A percentile compares a stretch with the other conserved stretches of the same genome.
Evolutionary conservation across 2,888 invertebrate species (phyloP).

Genomic region (Megaustenia siamemsis): DNA sequence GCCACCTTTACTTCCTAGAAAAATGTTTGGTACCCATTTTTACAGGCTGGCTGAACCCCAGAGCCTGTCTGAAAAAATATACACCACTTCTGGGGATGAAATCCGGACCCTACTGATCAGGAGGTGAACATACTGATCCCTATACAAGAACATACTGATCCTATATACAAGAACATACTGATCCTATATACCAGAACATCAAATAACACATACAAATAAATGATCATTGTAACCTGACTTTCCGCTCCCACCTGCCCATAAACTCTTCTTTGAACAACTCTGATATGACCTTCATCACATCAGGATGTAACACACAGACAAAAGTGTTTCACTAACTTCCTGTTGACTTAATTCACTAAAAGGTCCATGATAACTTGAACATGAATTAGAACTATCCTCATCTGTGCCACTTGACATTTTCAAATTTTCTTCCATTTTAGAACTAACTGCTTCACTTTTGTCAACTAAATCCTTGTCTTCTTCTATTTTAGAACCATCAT

Average conservation of each 20-base stretch:
- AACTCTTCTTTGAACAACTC: conserved; percentile 1
- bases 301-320: conserved; percentile 42
- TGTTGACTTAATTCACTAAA: neutral
- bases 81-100: no score
- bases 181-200: no score
- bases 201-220: no score
- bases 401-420: neutral
- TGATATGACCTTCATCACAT: conserved; percentile 24
- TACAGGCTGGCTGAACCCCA: no score
- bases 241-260: neutral
- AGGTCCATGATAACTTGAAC: neutral
- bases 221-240: neutral
- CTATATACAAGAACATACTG: no score
- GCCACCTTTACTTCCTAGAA: no score
- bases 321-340: conserved; percentile 36
- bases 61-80: no score
- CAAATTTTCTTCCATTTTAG: neutral
- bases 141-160: no score
- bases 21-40: no score
- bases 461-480: no score
- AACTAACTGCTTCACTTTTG: neutral
- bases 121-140: no score
- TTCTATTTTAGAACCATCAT: neutral
- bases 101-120: no score
- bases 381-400: neutral